Evolutionary conservation across 2,888 invertebrate species (phyloP).

Genomic region (Catocala nupta): DNA sequence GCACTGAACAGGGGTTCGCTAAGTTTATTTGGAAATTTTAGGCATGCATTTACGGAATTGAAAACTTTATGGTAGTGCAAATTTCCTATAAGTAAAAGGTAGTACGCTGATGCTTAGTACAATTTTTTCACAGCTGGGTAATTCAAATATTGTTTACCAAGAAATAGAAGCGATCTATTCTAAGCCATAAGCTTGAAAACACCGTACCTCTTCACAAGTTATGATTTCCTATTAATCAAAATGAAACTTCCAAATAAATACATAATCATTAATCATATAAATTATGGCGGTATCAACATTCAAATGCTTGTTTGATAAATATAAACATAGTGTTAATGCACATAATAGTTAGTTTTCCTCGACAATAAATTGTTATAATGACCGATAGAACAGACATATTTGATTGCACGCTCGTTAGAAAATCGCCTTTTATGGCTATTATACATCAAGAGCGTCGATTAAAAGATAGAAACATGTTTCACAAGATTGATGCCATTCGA

Average conservation of each 20-base stretch:
- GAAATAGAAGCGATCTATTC: too few species aligned
- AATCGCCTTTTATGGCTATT: conserved; percentile 16
- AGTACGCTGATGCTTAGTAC: background rate
- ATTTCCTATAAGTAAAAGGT: conserved; percentile 33
- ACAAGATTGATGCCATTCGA: background rate
- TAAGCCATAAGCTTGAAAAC: too few species aligned
- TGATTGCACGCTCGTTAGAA: conserved; percentile 25
- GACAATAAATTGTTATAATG: conserved; percentile 31
- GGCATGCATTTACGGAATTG: conserved; percentile 72
- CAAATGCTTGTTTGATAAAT: conserved; percentile 20
- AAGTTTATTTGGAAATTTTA: conserved; percentile 62
- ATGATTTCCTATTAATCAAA: conserved; percentile 6
- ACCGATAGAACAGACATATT: conserved; percentile 22
- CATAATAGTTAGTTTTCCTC: conserved; percentile 18
- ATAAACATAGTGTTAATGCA: conserved; percentile 16
- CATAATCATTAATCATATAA: conserved; percentile 21
- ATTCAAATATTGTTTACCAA: too few species aligned
- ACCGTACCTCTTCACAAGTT: background rate
- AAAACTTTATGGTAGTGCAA: conserved; percentile 59
- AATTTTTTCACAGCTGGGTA: too few species aligned
- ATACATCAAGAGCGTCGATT: conserved; percentile 10
- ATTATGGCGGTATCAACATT: conserved; percentile 18
- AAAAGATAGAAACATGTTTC: conserved; percentile 8
- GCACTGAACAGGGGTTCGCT: conserved; percentile 36
- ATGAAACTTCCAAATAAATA: conserved; percentile 11